Percentiles rank a stretch among this genome's conserved stretches.
phyloP scores from a whole-genome alignment of 2,888 invertebrate genomes.

The Gymnoscelis rufifasciata region DNA sequence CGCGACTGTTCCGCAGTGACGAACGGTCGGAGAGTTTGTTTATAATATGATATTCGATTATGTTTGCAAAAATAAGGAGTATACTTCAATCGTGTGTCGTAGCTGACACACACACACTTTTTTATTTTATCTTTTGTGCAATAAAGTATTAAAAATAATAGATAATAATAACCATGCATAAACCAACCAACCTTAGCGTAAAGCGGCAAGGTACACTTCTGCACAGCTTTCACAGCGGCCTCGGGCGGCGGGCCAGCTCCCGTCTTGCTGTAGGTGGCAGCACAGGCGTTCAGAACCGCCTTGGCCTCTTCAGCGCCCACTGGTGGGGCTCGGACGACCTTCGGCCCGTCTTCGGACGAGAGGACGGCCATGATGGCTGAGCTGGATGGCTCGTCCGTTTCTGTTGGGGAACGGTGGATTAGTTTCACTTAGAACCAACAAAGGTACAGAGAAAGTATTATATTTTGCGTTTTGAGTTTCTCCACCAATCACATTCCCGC shows the following conservation, averaged over 20 bases:
- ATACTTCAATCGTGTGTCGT: too few relatives aligned
- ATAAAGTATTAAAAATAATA: too few relatives aligned
- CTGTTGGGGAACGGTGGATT: slow-evolving; percentile 32
- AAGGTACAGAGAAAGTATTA: too few relatives aligned
- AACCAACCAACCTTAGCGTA: slow-evolving; percentile 80
- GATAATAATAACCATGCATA: neutral
- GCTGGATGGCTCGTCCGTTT: slow-evolving; percentile 67
- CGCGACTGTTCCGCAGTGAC: too few relatives aligned
- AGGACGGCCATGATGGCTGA: slow-evolving; percentile 74
- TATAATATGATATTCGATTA: too few relatives aligned
- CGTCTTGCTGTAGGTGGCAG: slow-evolving; percentile 62
- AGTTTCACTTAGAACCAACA: too few relatives aligned
- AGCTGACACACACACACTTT: too few relatives aligned
- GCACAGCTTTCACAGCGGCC: slow-evolving; percentile 80
- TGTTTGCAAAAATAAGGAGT: too few relatives aligned
- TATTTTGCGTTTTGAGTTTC: too few relatives aligned
- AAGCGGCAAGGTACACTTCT: slow-evolving; percentile 83
- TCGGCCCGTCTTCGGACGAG: slow-evolving; percentile 68
- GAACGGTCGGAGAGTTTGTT: too few relatives aligned
- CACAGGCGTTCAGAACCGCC: slow-evolving; percentile 61
- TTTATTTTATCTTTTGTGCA: too few relatives aligned
- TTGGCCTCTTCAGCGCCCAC: slow-evolving; percentile 65
- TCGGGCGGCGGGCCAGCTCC: slow-evolving; percentile 81
- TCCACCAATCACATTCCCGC: too few relatives aligned
- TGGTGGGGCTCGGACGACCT: slow-evolving; percentile 63